Evolutionary conservation across 2,888 invertebrate species (phyloP), one percentile per base, ranked within the genome.

Genomic region (Drosophila ustulata): DNA sequence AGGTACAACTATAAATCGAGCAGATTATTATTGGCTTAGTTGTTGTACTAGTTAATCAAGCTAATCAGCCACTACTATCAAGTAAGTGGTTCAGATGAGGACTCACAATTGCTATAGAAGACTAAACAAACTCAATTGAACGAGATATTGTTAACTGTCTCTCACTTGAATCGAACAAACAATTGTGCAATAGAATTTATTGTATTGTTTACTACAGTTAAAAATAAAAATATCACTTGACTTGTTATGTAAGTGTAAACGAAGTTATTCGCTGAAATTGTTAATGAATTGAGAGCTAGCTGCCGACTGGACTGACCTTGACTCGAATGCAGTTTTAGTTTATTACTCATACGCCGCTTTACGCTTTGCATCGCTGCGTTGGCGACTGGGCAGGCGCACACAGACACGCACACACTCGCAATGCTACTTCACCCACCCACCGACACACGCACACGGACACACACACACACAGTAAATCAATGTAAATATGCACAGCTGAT

Each of bases 401-500:
- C 46, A 26, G 34, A 37, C 45, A 45, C n/a, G 2, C 25, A 49
- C 25, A 49, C 3, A 64, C n/a, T 28, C 30, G 18, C 18, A 18
- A 1, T 18, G 18, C 18, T 18, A 18, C 18, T 18, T 18, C 18
- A 18, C 58, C 43, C 32, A 13, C 52, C 59, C 46, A 61, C 58
- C 18, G 18, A 52, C 45, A 52, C 50, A 32, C 6, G 41, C 18
- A 6, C 32, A 51, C 18, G 18, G 18, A 18, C 18, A 18, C 18
- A 18, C 18, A 18, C n/a, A 13, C 26, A 46, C 7, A 13, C 28
- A 55, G 28, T 47, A 55, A 65, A 57, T 64, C 52, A 37, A 75
- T 66, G 62, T 74, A 78, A 75, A 75, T 84, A 74, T 80, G 68
- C 71, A 77, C 88, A 85, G 83, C 81, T 88, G 81, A 88, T 80